phyloP scores from a whole-genome alignment of 2,888 invertebrate species.

The Timandra comae region DNA sequence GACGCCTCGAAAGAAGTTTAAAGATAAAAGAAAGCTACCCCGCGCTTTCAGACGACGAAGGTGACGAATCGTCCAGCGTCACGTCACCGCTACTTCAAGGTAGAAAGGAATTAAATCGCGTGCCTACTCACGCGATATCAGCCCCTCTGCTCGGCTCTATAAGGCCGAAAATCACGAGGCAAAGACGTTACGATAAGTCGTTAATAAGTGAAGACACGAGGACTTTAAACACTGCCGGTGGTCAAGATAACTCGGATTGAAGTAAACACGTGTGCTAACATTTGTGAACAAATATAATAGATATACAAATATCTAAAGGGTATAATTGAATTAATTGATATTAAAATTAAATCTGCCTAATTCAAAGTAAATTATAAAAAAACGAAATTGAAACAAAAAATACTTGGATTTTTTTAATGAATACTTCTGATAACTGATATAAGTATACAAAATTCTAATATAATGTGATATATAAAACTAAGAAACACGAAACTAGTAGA shows the following conservation, averaged over 20 bases:
- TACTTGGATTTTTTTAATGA: slow-evolving; percentile 1
- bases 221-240: slow-evolving; percentile 56
- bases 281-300: no score
- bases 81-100: slow-evolving; percentile 79
- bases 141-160: slow-evolving; percentile 65
- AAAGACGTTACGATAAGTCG: slow-evolving; percentile 64
- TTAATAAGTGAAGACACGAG: slow-evolving; percentile 63
- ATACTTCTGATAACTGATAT: slow-evolving; percentile 16
- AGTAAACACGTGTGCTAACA: no score
- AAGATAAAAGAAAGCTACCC: slow-evolving; percentile 80
- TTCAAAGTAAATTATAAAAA: no score
- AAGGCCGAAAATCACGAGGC: slow-evolving; percentile 64
- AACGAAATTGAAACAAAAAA: no score
- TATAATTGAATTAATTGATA: no score
- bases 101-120: slow-evolving; percentile 50
- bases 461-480: slow-evolving; percentile 68
- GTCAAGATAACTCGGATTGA: slow-evolving; percentile 67
- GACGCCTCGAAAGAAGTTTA: slow-evolving; percentile 82
- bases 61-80: slow-evolving; percentile 78
- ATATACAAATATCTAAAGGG: no score
- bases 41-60: slow-evolving; percentile 77
- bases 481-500: slow-evolving; percentile 43
- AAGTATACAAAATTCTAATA: slow-evolving; percentile 69
- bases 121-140: slow-evolving; percentile 62
- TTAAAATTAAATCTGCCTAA: no score